These are phyloP conservation scores for Gari tellinella DNA, from an alignment of 2,888 invertebrate species.

Conservation along the genomic window DNA sequence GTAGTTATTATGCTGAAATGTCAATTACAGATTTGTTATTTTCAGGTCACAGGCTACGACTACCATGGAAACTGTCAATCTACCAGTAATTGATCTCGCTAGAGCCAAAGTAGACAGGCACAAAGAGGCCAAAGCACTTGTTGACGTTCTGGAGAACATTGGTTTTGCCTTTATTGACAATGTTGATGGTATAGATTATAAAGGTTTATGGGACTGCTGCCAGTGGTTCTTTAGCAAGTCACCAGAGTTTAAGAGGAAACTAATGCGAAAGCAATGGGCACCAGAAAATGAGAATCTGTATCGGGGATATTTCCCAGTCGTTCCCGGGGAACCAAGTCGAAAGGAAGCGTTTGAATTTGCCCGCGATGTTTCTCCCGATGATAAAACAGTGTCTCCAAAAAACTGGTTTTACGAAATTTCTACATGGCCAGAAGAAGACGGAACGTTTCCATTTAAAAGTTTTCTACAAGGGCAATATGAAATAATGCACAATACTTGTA, in stretches of 20 bases:
- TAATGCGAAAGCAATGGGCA: slow-evolving; percentile 66
- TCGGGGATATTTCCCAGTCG: slow-evolving; percentile 71
- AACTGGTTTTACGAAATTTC: slow-evolving; percentile 64
- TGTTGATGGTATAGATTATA: slow-evolving; percentile 60
- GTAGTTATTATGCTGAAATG: too few relatives aligned
- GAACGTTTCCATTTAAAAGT: slow-evolving; percentile 54
- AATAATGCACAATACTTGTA: slow-evolving; percentile 56
- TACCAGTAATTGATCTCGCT: slow-evolving; percentile 65
- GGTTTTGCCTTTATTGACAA: slow-evolving; percentile 71
- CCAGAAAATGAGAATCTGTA: slow-evolving; percentile 65
- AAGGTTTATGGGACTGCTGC: slow-evolving; percentile 55
- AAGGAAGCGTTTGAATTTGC: slow-evolving; percentile 73
- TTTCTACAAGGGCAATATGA: slow-evolving; percentile 52
- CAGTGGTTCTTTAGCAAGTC: slow-evolving; percentile 67
- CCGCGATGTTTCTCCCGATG: slow-evolving; percentile 48
- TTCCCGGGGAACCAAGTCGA: slow-evolving; percentile 60
- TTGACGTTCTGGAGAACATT: slow-evolving; percentile 63
- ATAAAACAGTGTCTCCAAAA: slow-evolving; percentile 29
- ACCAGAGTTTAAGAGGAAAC: slow-evolving; percentile 44
- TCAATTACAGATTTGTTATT: too few relatives aligned
- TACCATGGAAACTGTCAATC: too few relatives aligned
- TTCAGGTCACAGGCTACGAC: too few relatives aligned
- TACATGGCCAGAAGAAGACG: slow-evolving; percentile 62
- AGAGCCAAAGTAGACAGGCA: slow-evolving; percentile 43
- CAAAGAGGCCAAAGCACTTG: slow-evolving; percentile 54